phyloP scores from a whole-genome alignment of 2,113 vertebrate genomes.

The Bettongia penicillata region DNA sequence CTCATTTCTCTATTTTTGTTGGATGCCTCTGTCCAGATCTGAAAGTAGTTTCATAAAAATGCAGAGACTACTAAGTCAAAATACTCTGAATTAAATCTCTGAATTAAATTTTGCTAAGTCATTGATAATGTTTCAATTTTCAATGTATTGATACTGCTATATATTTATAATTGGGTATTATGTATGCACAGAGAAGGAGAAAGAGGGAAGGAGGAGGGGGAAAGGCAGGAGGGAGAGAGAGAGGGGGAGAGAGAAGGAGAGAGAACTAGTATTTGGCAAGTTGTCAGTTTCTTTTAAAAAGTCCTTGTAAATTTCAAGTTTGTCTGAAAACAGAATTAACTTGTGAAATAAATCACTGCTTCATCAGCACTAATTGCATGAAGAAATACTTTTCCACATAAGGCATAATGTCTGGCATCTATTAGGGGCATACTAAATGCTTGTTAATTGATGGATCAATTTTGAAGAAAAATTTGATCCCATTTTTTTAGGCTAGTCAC shows the following conservation, averaged over 20 bases:
- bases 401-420: slow-evolving; percentile 32
- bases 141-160: slow-evolving; percentile 31
- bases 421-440: neutral
- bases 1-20: slow-evolving; percentile 19
- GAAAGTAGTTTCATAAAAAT: slow-evolving; percentile 18
- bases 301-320: slow-evolving; percentile 39
- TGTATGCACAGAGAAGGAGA: no score
- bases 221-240: no score
- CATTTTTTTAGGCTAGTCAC: neutral
- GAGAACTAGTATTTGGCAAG: neutral
- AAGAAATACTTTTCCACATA: slow-evolving; percentile 16
- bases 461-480: slow-evolving; percentile 33
- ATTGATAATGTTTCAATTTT: slow-evolving; percentile 48
- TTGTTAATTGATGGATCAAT: neutral
- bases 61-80: slow-evolving; percentile 44
- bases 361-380: slow-evolving; percentile 6
- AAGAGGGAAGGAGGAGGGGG: no score
- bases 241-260: no score
- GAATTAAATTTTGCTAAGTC: slow-evolving; percentile 47
- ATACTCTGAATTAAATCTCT: slow-evolving; percentile 35
- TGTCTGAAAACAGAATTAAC: slow-evolving; percentile 21
- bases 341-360: slow-evolving; percentile 20
- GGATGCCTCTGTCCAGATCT: slow-evolving; percentile 26
- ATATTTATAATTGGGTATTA: neutral
- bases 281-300: slow-evolving; percentile 27